Base-by-base conservation (phyloP, 1,140 invertebrate species). In the Ostrea denselamellosa region DNA sequence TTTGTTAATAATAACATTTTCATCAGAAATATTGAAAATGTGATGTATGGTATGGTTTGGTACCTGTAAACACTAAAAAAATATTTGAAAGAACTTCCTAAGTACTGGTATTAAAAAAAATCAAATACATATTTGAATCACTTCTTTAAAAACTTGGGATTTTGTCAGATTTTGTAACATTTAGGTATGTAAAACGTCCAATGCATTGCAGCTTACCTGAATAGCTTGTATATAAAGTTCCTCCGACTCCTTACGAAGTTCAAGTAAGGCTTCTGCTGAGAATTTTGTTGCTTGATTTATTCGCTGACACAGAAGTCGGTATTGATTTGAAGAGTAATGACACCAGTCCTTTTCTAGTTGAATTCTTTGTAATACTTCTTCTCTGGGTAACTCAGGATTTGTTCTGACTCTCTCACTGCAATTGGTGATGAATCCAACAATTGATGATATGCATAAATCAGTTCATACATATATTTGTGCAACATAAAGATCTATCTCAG, bases 211-310 rank as follows among this genome's bases (percentile, higher is more conserved):
- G 14, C 17, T 28, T 77, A 77, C 68, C 68, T 77, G 68, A 28
- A 77, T 77, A 34, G 68, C 68, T 34, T 77, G 68, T 25, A 77
- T 25, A 77, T 77, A 77, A 5, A 77, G 68, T 77, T 77, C 68
- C 25, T 77, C 68, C 10, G 68, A 77, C 68, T 77, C 68, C 68
- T 77, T 77, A 34, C 68, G 25, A 17, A 77, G 68, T 34, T 77
- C 68, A 12, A 14, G 10, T 77, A 77, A 14, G 25, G 68, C 25
- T 34, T 77, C 68, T 10, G 68, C 68, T 10, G 68, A 25, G 28
- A 77, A 77, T 25, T 77, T 77, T 14, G 68, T 77, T 4, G 68
- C 68, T 34, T 10, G 68, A 77, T 77, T 34, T 25, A 77, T 77
- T 12, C 28, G 22, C 22, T 5, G 12, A 77, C 68, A 34, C 25